Percentiles rank a stretch among this genome's conserved stretches.
Conservation (phyloP, 1,140 invertebrate species). For the Alviniconcha marisindica region DNA sequence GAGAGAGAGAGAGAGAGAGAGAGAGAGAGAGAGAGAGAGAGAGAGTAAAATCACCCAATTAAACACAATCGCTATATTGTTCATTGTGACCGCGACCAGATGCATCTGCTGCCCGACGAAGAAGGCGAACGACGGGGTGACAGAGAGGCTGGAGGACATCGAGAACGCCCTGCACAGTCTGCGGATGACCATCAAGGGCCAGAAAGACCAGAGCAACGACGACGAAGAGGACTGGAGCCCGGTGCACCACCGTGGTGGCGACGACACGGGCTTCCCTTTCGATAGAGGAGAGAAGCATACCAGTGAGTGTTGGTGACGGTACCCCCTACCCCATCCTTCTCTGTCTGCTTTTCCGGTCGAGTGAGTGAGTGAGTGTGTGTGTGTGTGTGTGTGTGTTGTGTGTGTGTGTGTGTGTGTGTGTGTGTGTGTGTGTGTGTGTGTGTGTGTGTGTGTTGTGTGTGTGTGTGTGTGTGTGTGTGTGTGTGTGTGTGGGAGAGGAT, state of each 20-base stretch:
- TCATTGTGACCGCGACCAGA: neutral
- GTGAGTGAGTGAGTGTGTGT: too few species aligned
- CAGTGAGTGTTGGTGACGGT: conserved; percentile 28
- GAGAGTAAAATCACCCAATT: neutral
- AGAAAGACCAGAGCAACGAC: conserved; percentile 1
- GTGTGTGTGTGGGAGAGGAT: too few species aligned
- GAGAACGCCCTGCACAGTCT: conserved; percentile 51
- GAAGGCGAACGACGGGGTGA: conserved; percentile 33
- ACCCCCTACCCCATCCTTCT: too few species aligned
- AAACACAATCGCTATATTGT: neutral
- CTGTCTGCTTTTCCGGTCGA: too few species aligned
- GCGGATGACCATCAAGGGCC: conserved; percentile 11
- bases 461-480: too few species aligned
- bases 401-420: too few species aligned
- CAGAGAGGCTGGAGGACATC: conserved; percentile 44
- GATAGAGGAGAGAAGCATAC: neutral
- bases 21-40: too few species aligned
- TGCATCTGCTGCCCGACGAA: conserved; percentile 25
- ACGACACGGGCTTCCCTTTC: neutral
- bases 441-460: too few species aligned
- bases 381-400: too few species aligned
- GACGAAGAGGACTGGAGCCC: neutral
- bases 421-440: too few species aligned
- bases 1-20: too few species aligned
- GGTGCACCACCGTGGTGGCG: too few species aligned